Conservation (phyloP, 2,797 vertebrate genomes). For the Mus caroli region DNA sequence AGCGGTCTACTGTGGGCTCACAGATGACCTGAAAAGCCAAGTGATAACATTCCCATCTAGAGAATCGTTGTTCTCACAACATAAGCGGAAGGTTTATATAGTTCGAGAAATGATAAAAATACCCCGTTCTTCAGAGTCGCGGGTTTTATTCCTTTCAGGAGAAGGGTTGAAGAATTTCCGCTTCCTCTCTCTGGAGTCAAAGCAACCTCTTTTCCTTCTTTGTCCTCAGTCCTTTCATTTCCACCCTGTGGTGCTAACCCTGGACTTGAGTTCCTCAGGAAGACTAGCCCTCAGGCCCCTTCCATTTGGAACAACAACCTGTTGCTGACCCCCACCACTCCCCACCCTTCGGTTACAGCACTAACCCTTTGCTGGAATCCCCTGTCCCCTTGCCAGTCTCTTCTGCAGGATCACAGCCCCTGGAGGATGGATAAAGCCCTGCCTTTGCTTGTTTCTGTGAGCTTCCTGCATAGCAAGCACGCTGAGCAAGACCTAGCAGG, state of each 20-base stretch:
- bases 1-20: background rate
- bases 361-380: background rate
- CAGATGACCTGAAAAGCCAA: slow-evolving; percentile 13
- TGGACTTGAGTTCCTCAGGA: background rate
- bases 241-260: background rate
- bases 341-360: background rate
- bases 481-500: background rate
- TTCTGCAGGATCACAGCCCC: background rate
- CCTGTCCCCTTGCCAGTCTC: background rate
- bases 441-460: background rate
- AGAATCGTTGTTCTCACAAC: background rate
- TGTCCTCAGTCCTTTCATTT: too few species aligned
- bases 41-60: background rate
- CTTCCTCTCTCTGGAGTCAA: background rate
- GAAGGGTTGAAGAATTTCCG: background rate
- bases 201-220: background rate
- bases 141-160: slow-evolving; percentile 4
- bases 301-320: background rate
- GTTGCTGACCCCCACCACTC: too few species aligned
- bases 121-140: background rate
- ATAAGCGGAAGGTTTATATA: background rate
- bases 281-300: background rate
- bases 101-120: background rate
- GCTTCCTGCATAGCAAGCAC: background rate
- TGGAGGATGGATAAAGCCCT: background rate